phyloP scores from a whole-genome alignment of 2,113 vertebrate species.

The Sula dactylatra region DNA sequence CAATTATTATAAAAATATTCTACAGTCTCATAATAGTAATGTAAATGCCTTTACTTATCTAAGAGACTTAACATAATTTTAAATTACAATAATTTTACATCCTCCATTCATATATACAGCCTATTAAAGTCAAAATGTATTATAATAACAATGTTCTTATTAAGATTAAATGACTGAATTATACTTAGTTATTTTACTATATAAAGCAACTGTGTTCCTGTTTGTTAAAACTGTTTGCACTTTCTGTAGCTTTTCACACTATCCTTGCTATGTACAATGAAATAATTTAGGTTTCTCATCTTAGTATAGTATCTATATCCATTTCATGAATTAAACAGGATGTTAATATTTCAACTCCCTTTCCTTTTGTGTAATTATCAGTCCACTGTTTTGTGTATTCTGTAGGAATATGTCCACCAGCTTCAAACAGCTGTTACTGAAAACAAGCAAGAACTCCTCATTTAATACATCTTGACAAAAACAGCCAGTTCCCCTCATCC shows the following conservation, averaged over 20 bases:
- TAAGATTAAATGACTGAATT: slow-evolving; percentile 75
- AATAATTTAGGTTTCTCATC: slow-evolving; percentile 13
- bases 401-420: not conserved
- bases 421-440: slow-evolving; percentile 33
- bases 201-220: slow-evolving; percentile 47
- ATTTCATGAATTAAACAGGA: slow-evolving; percentile 53
- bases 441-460: not conserved
- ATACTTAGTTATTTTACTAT: slow-evolving; percentile 53
- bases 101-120: slow-evolving; percentile 60
- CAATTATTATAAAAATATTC: slow-evolving; percentile 75
- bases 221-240: slow-evolving; percentile 54
- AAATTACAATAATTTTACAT: slow-evolving; percentile 73
- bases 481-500: not conserved
- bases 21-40: slow-evolving; percentile 67
- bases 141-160: slow-evolving; percentile 68
- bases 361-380: slow-evolving; percentile 36
- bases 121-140: slow-evolving; percentile 71
- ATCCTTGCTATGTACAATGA: not conserved
- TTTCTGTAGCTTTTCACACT: slow-evolving; percentile 44
- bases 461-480: slow-evolving; percentile 5
- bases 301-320: not conserved
- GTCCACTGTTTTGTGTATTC: not conserved
- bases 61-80: slow-evolving; percentile 71
- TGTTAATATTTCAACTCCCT: slow-evolving; percentile 10
- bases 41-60: slow-evolving; percentile 71